Evolutionary conservation across 2,113 vertebrate genomes (phyloP), one percentile per base, ranked within the genome.

Genomic region (Xiphophorus couchianus): DNA sequence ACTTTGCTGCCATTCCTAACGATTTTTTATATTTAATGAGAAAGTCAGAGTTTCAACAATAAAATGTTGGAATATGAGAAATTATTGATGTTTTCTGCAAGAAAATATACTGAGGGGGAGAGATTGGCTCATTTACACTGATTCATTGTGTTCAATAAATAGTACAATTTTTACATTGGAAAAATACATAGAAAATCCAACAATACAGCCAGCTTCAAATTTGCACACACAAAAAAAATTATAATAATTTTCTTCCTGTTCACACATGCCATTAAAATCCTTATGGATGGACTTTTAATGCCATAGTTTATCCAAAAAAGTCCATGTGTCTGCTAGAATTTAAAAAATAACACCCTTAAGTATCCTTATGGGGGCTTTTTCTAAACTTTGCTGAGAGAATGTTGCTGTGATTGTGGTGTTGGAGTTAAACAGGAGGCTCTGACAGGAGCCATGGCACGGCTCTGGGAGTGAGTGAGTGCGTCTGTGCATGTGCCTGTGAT

Each of bases 321-420:
- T 58, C 51, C 19, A 11, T 11, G 8, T 58, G 51, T 7, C 25
- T 8, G 8, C 51, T 25, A 58, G 51, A 22, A 10, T 58, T 58
- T 11, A 58, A 5, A 33, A 58, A 58, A 58, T 58, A 58, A 58
- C 8, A 58, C 51, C 10, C 7, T n/a, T 25, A 25, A n/a, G 22
- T 54, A 11, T n/a, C 22, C 51, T 58, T 10, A 58, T 58, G 2
- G 25, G 54, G 73, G 44, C 22, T 64, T 28, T 14, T 25, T 28
- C 51, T 77, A 58, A 27, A 58, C 31, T 58, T 68, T 51, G 61
- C 62, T 71, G 27, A 76, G 64, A 5, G 48, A 71, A 51, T 64
- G 76, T 83, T 74, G 73, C 80, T 74, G 66, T 78, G 73, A 84
- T 74, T 76, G 68, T 66, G 65, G 77, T 61, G 63, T 71, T 78